Evolutionary conservation across 2,113 vertebrate species (phyloP).

Genomic region (Pionites leucogaster): DNA sequence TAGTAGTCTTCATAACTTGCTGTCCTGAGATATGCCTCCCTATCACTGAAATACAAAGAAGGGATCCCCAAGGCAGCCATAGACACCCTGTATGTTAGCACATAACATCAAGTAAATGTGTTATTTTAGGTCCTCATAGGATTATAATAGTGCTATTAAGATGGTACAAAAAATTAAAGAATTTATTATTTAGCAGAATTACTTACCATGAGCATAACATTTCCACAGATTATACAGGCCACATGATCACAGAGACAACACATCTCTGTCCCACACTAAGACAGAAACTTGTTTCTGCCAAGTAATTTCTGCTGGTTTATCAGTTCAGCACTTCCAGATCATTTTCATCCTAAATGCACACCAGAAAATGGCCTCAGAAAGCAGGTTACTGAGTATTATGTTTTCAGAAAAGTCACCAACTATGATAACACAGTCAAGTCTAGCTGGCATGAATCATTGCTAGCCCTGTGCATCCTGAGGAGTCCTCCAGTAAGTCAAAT

Average conservation of each 20-base stretch:
- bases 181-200: neutral
- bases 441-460: neutral
- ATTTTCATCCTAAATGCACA: neutral
- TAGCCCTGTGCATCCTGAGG: neutral
- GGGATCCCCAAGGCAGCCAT: neutral
- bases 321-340: neutral
- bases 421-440: neutral
- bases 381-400: neutral
- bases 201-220: neutral
- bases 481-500: neutral
- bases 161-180: neutral
- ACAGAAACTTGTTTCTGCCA: neutral
- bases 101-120: neutral
- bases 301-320: neutral
- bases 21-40: fast-evolving
- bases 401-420: neutral
- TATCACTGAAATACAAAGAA: neutral
- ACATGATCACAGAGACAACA: neutral
- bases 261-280: neutral
- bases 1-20: neutral
- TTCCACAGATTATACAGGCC: neutral
- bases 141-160: neutral
- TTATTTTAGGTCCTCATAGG: neutral
- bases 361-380: neutral
- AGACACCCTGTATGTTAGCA: neutral